These are phyloP conservation scores for Mastigias papua DNA, from an alignment of 30 jellyfish, hydroid and myxozoan species.

Conservation along the genomic window DNA sequence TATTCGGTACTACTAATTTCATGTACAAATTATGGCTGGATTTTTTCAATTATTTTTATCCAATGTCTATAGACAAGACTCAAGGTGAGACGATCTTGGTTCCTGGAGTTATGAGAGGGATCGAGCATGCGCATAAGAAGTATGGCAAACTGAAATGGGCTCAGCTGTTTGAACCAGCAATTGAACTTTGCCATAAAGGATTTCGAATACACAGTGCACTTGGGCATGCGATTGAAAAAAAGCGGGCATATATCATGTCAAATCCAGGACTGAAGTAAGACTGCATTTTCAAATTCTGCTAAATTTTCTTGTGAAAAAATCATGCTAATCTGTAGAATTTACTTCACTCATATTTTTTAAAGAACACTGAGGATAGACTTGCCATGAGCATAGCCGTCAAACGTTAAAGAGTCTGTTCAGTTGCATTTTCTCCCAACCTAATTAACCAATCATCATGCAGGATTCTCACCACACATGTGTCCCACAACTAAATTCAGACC, in stretches of 20 bases:
- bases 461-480: too few species aligned
- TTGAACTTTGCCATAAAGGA: slow-evolving; percentile 87
- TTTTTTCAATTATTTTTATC: too few species aligned
- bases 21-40: neutral
- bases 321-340: too few species aligned
- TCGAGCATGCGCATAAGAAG: slow-evolving; percentile 92
- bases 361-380: too few species aligned
- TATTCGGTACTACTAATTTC: neutral
- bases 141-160: slow-evolving; percentile 94
- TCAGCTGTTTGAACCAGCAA: slow-evolving; percentile 91
- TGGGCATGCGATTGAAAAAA: slow-evolving; percentile 91
- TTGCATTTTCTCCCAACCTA: too few species aligned
- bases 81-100: slow-evolving; percentile 99
- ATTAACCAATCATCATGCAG: too few species aligned
- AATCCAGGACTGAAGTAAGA: slow-evolving; percentile 90
- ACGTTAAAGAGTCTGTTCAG: too few species aligned
- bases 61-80: slow-evolving; percentile 73
- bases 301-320: too few species aligned
- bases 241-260: slow-evolving; percentile 83
- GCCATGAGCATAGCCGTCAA: too few species aligned
- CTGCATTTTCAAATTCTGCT: neutral
- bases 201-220: slow-evolving; percentile 91
- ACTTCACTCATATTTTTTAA: too few species aligned
- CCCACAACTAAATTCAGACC: too few species aligned
- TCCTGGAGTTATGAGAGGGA: slow-evolving; percentile 99